Percentiles rank a stretch among this genome's conserved stretches.
These are phyloP conservation scores for Indri indri DNA, from an alignment of 2,113 vertebrate species.

Conservation along the genomic window DNA sequence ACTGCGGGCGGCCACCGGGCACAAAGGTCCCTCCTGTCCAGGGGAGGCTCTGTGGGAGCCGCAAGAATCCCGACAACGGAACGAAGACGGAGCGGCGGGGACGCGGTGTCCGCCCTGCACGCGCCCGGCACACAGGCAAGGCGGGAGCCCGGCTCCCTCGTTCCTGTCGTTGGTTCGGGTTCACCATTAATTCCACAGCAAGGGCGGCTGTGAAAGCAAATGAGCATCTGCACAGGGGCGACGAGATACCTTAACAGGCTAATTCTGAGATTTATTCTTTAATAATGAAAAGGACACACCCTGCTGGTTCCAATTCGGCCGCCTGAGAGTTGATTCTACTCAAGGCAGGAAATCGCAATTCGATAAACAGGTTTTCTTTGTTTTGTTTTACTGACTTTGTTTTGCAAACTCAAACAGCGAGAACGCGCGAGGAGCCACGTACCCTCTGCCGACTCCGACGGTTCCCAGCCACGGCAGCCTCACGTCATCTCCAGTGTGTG, in stretches of 20 bases:
- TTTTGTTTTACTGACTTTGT: too few relatives aligned
- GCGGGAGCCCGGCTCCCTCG: rapidly evolving
- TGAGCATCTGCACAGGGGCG: rapidly evolving
- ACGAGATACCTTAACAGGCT: rapidly evolving
- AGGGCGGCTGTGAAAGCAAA: neutral
- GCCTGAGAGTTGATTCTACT: too few relatives aligned
- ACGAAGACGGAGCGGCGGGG: too few relatives aligned
- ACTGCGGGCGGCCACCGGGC: neutral
- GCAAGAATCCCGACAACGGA: too few relatives aligned
- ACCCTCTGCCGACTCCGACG: rapidly evolving
- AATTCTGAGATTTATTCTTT: neutral
- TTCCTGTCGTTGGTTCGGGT: rapidly evolving
- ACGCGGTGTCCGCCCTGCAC: too few relatives aligned
- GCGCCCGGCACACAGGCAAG: rapidly evolving
- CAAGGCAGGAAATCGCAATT: neutral
- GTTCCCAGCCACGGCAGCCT: too few relatives aligned
- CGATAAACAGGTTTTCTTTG: rapidly evolving
- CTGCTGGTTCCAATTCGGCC: neutral
- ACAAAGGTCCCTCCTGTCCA: too few relatives aligned
- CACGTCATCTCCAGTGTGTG: too few relatives aligned
- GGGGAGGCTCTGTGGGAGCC: too few relatives aligned
- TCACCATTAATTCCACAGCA: rapidly evolving
- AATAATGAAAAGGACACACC: neutral
- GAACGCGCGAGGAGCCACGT: rapidly evolving
- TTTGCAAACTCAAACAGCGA: rapidly evolving